Percentiles rank a stretch among this genome's conserved stretches.
Conservation (phyloP, 2,888 invertebrate species). For the Netelia melanura region DNA sequence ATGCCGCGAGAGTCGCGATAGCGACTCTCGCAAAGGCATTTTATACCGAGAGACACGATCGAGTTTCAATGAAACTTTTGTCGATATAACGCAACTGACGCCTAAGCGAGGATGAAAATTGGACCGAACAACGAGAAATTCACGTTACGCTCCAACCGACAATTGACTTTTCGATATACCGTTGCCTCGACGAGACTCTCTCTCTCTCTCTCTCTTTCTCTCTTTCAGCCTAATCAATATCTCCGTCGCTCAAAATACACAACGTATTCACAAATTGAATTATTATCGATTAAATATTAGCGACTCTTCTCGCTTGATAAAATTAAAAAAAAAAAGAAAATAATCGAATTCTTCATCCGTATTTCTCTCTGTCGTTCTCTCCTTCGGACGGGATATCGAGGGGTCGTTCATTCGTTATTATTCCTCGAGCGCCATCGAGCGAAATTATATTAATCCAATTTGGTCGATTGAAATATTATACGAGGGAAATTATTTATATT, state of each 20-base stretch:
- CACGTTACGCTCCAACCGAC: too few relatives aligned
- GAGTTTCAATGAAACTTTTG: constrained; percentile 65
- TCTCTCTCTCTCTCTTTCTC: too few relatives aligned
- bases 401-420: constrained; percentile 16
- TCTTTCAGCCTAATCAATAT: neutral
- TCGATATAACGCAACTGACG: neutral
- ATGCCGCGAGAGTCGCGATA: constrained; percentile 68
- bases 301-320: neutral
- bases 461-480: neutral
- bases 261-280: constrained; percentile 1
- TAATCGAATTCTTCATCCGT: too few relatives aligned
- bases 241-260: constrained; percentile 13
- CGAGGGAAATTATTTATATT: neutral
- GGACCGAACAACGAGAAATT: constrained; percentile 2
- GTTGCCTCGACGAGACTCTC: too few relatives aligned
- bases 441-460: constrained; percentile 2
- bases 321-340: too few relatives aligned
- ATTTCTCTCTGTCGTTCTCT: too few relatives aligned
- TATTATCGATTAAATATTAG: constrained; percentile 17
- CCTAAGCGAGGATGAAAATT: neutral
- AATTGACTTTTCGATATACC: too few relatives aligned
- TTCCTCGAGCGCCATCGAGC: neutral
- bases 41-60: neutral
- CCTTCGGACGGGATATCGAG: neutral
- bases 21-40: constrained; percentile 13